Conservation (phyloP, 1,140 invertebrate species). For the Leptestheria dahalacensis region DNA sequence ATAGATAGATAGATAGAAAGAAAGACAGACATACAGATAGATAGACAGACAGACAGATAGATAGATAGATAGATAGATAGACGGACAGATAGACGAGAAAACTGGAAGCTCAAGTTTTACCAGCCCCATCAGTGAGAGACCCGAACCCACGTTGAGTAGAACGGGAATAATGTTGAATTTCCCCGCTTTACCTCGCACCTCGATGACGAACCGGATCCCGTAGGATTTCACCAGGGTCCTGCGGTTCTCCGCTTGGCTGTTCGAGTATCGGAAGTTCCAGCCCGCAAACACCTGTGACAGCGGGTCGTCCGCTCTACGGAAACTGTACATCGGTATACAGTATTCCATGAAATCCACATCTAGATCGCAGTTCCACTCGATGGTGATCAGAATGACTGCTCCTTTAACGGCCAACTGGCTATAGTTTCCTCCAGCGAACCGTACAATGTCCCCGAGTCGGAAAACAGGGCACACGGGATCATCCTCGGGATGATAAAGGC, state of each 20-base stretch:
- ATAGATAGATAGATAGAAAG: too few species aligned
- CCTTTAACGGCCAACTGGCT: constrained; percentile 28
- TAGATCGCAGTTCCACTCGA: constrained; percentile 38
- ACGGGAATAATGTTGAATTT: constrained; percentile 35
- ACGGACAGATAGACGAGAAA: too few species aligned
- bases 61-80: too few species aligned
- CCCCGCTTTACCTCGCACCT: constrained; percentile 33
- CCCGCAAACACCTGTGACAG: constrained; percentile 24
- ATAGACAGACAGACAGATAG: too few species aligned
- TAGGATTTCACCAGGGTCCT: constrained; percentile 36
- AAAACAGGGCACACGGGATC: constrained; percentile 37
- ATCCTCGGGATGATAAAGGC: constrained; percentile 26
- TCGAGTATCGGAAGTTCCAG: constrained; percentile 35
- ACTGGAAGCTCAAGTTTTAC: too few species aligned
- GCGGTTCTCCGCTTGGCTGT: constrained; percentile 27
- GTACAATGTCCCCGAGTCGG: constrained; percentile 31
- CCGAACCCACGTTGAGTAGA: constrained; percentile 35
- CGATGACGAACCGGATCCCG: constrained; percentile 36
- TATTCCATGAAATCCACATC: constrained; percentile 29
- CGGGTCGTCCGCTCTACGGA: constrained; percentile 30
- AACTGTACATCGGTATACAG: constrained; percentile 35
- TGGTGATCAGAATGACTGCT: constrained; percentile 33
- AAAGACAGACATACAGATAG: too few species aligned
- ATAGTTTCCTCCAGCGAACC: constrained; percentile 27
- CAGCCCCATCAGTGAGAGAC: constrained; percentile 34